Evolutionary conservation across 1,140 invertebrate genomes (phyloP).

Genomic region (Papilio glaucus): DNA sequence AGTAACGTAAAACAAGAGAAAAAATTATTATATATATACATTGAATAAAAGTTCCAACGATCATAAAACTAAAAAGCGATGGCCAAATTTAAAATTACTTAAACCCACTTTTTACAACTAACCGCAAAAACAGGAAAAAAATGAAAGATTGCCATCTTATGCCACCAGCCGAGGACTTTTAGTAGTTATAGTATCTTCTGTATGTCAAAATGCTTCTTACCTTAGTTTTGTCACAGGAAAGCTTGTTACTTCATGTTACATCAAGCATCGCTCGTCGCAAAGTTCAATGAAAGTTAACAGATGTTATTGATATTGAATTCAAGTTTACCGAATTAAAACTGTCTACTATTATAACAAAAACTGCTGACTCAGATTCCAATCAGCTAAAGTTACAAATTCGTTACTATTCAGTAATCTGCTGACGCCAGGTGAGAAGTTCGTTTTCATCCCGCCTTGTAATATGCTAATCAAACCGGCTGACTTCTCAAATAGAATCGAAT

Average conservation of each 20-base stretch:
- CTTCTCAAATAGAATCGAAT: slow-evolving; percentile 70
- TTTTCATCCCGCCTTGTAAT: slow-evolving; percentile 68
- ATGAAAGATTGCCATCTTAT: too few relatives aligned
- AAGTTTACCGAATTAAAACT: not conserved
- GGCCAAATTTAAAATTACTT: too few relatives aligned
- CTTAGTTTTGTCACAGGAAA: too few relatives aligned
- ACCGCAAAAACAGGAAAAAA: too few relatives aligned
- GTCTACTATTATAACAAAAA: slow-evolving; percentile 6
- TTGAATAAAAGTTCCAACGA: too few relatives aligned
- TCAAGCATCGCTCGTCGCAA: not conserved
- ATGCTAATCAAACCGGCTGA: slow-evolving; percentile 66
- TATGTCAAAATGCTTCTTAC: too few relatives aligned
- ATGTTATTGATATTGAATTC: not conserved
- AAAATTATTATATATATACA: too few relatives aligned
- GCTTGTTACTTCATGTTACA: not conserved
- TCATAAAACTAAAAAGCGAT: too few relatives aligned
- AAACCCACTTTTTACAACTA: too few relatives aligned
- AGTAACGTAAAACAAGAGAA: too few relatives aligned
- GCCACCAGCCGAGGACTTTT: too few relatives aligned
- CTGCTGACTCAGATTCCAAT: slow-evolving; percentile 31
- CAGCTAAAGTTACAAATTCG: slow-evolving; percentile 41
- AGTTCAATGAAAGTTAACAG: not conserved
- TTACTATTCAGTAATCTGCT: slow-evolving; percentile 50
- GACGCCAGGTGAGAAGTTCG: slow-evolving; percentile 51
- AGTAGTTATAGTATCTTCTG: too few relatives aligned